A percentile compares a stretch with the other conserved stretches of the same genome.
These are phyloP conservation scores for Pitangus sulphuratus DNA, from an alignment of 2,797 vertebrate genomes.

Conservation along the genomic window DNA sequence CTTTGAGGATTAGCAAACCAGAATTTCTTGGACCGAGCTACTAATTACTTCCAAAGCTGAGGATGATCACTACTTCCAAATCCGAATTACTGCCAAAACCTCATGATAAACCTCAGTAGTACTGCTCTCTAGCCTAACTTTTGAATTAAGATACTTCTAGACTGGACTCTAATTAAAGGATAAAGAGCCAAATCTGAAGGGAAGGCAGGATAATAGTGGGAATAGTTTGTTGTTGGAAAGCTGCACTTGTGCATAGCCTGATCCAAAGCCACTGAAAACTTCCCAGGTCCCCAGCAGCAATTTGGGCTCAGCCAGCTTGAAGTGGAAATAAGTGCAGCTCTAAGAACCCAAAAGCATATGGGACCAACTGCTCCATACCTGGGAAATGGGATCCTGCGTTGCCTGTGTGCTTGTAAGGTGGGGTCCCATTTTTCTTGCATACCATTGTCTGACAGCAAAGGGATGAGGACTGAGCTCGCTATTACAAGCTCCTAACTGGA, in stretches of 20 bases:
- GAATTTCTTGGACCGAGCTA: conserved; percentile 52
- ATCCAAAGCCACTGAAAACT: background rate
- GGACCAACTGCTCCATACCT: background rate
- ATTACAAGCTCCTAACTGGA: background rate
- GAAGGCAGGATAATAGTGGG: background rate
- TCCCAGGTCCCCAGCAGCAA: background rate
- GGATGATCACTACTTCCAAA: conserved; percentile 24
- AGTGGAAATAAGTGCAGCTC: background rate
- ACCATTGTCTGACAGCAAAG: background rate
- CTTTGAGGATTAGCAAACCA: conserved; percentile 48
- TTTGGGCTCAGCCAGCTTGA: background rate
- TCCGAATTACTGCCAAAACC: background rate
- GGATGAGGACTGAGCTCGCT: background rate
- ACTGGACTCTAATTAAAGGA: background rate
- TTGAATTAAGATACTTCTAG: background rate
- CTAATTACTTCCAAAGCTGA: conserved; percentile 54
- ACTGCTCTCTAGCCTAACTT: background rate
- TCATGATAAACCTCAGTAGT: conserved; percentile 10
- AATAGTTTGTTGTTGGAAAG: background rate
- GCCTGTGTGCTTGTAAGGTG: background rate
- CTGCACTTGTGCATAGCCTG: background rate
- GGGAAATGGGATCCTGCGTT: background rate
- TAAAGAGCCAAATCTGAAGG: background rate
- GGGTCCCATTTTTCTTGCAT: background rate
- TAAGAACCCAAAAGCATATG: background rate